phyloP scores from a whole-genome alignment of 2,888 invertebrate genomes.

The Eupithecia tripunctaria region DNA sequence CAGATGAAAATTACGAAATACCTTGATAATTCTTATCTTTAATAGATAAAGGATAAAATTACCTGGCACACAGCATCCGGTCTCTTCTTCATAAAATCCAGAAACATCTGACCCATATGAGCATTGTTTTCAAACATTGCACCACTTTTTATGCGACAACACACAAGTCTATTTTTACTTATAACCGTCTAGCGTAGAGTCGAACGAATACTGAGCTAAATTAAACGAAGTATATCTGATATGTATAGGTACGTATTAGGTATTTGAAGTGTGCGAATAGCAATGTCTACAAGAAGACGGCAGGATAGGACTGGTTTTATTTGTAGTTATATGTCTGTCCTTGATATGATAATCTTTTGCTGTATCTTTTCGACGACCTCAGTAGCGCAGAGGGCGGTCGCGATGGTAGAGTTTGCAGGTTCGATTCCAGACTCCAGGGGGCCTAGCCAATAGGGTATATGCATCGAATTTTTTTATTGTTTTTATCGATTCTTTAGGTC shows the following conservation, averaged over 20 bases:
- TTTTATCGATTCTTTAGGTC: too few species aligned
- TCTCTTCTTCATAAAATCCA: slow-evolving; percentile 50
- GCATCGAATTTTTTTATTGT: too few species aligned
- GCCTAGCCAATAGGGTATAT: too few species aligned
- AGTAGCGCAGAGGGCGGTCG: too few species aligned
- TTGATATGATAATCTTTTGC: neutral
- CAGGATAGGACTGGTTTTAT: neutral
- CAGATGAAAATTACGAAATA: neutral
- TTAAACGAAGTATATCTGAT: neutral
- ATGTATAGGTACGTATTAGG: neutral
- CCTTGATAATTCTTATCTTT: neutral
- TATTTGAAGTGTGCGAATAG: too few species aligned
- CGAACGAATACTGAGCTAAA: neutral
- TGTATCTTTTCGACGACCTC: neutral
- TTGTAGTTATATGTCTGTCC: neutral
- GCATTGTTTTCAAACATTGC: slow-evolving; percentile 42
- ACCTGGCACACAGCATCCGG: slow-evolving; percentile 50
- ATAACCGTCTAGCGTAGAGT: neutral
- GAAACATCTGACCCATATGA: slow-evolving; percentile 57
- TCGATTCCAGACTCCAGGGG: too few species aligned
- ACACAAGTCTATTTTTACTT: neutral
- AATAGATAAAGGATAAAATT: neutral
- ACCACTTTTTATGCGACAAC: slow-evolving; percentile 14
- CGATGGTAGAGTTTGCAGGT: too few species aligned
- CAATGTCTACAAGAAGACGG: neutral